A percentile compares a stretch with the other conserved stretches of the same genome.
These are phyloP conservation scores for Lasioglossum leucozonium DNA, from an alignment of 2,888 invertebrate genomes.

Conservation along the genomic window DNA sequence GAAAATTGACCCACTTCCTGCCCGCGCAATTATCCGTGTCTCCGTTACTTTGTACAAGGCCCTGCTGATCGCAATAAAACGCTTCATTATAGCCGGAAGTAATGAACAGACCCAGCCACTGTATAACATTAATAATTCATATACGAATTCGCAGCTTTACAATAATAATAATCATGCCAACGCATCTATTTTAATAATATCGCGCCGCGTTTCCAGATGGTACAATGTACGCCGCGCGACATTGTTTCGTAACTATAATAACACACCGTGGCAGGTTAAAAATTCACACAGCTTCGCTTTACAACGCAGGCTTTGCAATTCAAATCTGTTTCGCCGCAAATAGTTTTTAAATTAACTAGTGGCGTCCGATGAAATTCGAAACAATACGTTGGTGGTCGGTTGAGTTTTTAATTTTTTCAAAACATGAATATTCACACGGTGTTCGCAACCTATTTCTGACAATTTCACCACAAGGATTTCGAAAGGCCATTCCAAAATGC, in stretches of 20 bases:
- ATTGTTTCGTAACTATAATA: neutral
- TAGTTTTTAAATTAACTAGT: neutral
- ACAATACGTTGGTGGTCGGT: neutral
- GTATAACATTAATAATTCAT: slow-evolving; percentile 33
- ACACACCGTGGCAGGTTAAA: neutral
- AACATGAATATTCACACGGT: neutral
- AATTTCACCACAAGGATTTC: too few species aligned
- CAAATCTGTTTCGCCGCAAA: neutral
- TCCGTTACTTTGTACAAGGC: slow-evolving; percentile 46
- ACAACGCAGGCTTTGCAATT: neutral
- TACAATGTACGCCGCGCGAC: neutral
- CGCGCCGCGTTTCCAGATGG: neutral
- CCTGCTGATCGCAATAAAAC: slow-evolving; percentile 45
- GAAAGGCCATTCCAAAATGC: too few species aligned
- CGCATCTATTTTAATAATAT: neutral
- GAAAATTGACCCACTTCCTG: slow-evolving; percentile 55
- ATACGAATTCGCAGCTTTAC: neutral
- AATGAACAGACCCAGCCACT: slow-evolving; percentile 23
- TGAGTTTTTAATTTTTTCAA: neutral
- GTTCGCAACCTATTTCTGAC: too few species aligned
- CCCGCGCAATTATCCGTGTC: slow-evolving; percentile 45
- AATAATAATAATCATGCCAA: neutral
- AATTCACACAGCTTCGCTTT: neutral
- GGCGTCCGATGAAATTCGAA: neutral
- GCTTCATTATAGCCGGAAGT: slow-evolving; percentile 28